Evolutionary conservation across 2,888 invertebrate genomes (phyloP).

Genomic region (Busseola fusca): DNA sequence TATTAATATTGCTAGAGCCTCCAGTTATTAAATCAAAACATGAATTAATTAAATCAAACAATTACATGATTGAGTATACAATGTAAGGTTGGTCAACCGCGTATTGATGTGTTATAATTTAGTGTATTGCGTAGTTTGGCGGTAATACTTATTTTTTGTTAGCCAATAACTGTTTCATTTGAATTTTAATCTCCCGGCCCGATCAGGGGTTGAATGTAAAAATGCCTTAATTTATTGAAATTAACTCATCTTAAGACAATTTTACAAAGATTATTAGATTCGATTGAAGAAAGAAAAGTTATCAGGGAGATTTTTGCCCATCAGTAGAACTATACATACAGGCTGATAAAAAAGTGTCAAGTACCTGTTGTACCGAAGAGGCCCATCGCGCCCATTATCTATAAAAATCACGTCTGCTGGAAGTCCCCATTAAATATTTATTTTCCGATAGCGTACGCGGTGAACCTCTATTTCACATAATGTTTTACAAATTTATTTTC

Average conservation of each 20-base stretch:
- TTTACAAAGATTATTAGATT: not conserved
- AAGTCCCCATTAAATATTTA: no score
- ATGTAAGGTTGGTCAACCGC: conserved; percentile 9
- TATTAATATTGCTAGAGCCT: conserved; percentile 11
- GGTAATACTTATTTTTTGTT: conserved; percentile 10
- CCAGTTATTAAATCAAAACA: conserved; percentile 11
- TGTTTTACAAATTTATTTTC: not conserved
- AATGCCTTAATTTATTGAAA: not conserved
- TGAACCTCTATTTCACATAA: no score
- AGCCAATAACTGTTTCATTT: not conserved
- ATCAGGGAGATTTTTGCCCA: not conserved
- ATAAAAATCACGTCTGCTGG: no score
- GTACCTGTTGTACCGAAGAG: no score
- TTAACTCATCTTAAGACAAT: not conserved
- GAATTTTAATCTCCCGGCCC: not conserved
- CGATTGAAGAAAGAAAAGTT: not conserved
- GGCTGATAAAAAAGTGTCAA: not conserved
- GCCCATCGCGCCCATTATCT: no score
- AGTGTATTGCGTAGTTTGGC: conserved; percentile 7
- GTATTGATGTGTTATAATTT: conserved; percentile 28
- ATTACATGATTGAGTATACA: conserved; percentile 32
- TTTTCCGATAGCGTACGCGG: no score
- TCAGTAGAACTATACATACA: not conserved
- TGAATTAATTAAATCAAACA: conserved; percentile 10
- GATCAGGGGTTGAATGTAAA: not conserved